phyloP scores from a whole-genome alignment of 2,113 vertebrate species.

The Phasianus colchicus region DNA sequence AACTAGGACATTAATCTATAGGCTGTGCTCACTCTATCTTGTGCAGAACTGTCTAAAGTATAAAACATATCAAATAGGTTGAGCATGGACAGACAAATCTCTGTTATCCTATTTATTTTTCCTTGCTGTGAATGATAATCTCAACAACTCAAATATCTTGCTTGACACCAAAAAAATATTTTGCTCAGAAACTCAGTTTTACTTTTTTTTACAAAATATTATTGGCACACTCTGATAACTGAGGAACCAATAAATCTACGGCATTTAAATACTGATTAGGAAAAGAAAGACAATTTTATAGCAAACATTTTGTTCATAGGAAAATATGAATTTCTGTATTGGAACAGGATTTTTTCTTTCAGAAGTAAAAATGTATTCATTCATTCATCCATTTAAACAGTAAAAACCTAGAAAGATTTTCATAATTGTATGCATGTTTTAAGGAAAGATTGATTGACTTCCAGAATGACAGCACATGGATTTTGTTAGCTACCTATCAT shows the following conservation, averaged over 20 bases:
- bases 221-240: neutral
- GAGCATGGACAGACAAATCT: neutral
- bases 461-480: neutral
- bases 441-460: neutral
- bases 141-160: neutral
- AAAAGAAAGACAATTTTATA: neutral
- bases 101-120: neutral
- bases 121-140: neutral
- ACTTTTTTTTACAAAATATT: neutral
- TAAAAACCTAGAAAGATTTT: neutral
- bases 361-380: neutral
- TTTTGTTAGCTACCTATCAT: neutral
- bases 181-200: neutral
- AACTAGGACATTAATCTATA: neutral
- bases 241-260: neutral
- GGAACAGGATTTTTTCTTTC: neutral
- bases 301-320: neutral
- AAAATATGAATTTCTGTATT: neutral
- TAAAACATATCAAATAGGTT: fast-evolving
- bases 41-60: neutral
- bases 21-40: neutral
- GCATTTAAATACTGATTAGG: neutral
- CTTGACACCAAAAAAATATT: neutral
- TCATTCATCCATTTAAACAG: neutral
- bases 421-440: neutral